Base-by-base conservation (phyloP, 2,113 vertebrate genomes). In the Pseudonaja textilis region DNA sequence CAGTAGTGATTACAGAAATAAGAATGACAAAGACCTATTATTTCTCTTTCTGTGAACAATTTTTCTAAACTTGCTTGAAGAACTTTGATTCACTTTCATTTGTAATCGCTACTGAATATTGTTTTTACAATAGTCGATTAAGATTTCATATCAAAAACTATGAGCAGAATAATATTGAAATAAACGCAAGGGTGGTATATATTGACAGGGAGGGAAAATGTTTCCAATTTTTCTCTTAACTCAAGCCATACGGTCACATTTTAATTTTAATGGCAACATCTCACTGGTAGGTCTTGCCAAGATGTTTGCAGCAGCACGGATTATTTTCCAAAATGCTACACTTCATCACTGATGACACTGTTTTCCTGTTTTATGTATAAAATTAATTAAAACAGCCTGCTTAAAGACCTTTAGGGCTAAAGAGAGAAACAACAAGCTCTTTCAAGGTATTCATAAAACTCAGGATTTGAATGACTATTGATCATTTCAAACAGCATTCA, bases 11-110 rank as follows among this genome's bases (percentile, higher is more conserved):
- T 93, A 92, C 3, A 88, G 59, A 96, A 97, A 95, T 94, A 97
- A 96, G 92, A 96, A 98, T 97, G 92, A 96, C 97, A 95, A 96
- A 96, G 94, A 95, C 95, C 94, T 96, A 88, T 50, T 89, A n/a
- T 93, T 91, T 91, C 95, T 93, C 91, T 93, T 92, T 94, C 47
- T 89, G 47, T 91, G 88, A 95, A 42, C 88, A 88, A 91, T 54
- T 86, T 1, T 2, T 89, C 88, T 81, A 94, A 96, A 95, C n/a
- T 89, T 47, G 92, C 96, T 97, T 93, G 93, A 89, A 61, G 96
- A 93, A 90, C 87, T 94, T 95, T 94, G 50, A 14, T 85, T 26
- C 50, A 45, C 91, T 95, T 91, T 89, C 95, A 95, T 96, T 96
- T 92, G 93, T 50, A 94, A 86, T 81, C 89, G 91, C 94, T 96